Base-by-base conservation (phyloP, 2,113 vertebrate species). In the Balaeniceps rex region DNA sequence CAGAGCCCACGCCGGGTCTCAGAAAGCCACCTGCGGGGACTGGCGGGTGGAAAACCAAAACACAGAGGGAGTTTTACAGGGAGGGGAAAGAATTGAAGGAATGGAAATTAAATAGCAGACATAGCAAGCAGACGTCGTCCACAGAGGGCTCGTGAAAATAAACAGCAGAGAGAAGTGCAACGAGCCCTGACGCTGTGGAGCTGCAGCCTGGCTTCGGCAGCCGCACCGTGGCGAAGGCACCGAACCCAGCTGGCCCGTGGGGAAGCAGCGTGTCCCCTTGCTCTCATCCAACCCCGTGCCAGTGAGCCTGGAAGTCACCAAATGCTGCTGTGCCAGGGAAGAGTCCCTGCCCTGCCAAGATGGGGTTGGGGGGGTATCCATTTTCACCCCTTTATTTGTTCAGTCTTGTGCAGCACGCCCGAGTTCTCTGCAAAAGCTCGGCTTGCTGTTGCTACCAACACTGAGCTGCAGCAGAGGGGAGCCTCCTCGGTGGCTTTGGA, bases 181-280 rank as follows among this genome's bases (percentile, higher is more conserved):
- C 4, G 60, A 91, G 64, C 64, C n/a, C 58, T 44, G 38, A 38
- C 29, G 69, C 54, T 6, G 6, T 44, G 46, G 54, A 78, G 19
- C 60, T 70, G 77, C 57, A 55, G 65, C 11, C 9, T 0, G 0
- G 55, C 60, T 58, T 49, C 6, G 6, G 10, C 44, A 40, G 69
- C 68, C 5, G 0, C 1, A 1, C 22, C 1, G 1, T 4, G 44
- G 49, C 0, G 0, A 76, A 49, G 52, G 25, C 57, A 46, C n/a
- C 0, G 3, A 75, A 64, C 44, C 44, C 65, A n/a, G 64, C 36
- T 0, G 0, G 36, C 51, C 54, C 3, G 3, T 22, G 22, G 42
- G 65, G 57, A 21, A 60, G 44, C 8, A 1, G 26, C 4, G 11
- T 23, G 29, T 24, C n/a, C 54, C 26, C 25, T 40, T 38, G 26